Base-by-base conservation (phyloP, 2,888 invertebrate species). In the Isoperla grammatica region DNA sequence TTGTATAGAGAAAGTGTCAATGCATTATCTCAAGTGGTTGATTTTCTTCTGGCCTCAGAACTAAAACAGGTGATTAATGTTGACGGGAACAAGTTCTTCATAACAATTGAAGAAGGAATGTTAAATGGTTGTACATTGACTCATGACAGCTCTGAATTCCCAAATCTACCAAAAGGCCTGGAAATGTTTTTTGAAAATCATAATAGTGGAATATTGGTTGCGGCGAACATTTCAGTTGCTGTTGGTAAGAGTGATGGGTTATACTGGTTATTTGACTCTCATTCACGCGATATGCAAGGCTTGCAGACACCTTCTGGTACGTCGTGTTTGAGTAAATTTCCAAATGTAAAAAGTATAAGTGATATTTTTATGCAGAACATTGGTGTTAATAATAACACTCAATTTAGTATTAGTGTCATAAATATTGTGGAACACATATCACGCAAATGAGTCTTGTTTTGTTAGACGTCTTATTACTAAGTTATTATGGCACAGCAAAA, bases 221-320 rank as follows among this genome's bases (percentile, higher is more conserved):
- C 45, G 9, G 45, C 45, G 12, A 15, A 19, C 15, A 45, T 45
- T 15, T 45, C 45, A 9, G 45, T 45, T 15, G 45, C 45, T 9
- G 9, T 45, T 15, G 45, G 45, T 19, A 45, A 45, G 19, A n/a
- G 17, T 13, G 15, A 45, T 45, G 45, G 45, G 2, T 19, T 15
- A 45, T 45, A 13, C 45, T 45, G 45, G 45, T 19, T 45, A 17
- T 15, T 45, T 15, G 45, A 45, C 19, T 45, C 45, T 15, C 45
- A 45, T 45, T 45, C 45, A 15, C 15, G 45, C 12, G 45, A 45
- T 15, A 19, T 9, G 15, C 2, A 19, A 8, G 45, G 45, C 12
- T 45, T n/a, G 12, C 9, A 2, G 17, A 45, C 9, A 17, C 45
- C 45, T 9, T 15, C 15, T 45, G 45, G 45, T 19, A 45, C 15